A percentile compares a stretch with the other conserved stretches of the same genome.
phyloP scores from a whole-genome alignment of 2,113 vertebrate species.

The Lota lota region DNA sequence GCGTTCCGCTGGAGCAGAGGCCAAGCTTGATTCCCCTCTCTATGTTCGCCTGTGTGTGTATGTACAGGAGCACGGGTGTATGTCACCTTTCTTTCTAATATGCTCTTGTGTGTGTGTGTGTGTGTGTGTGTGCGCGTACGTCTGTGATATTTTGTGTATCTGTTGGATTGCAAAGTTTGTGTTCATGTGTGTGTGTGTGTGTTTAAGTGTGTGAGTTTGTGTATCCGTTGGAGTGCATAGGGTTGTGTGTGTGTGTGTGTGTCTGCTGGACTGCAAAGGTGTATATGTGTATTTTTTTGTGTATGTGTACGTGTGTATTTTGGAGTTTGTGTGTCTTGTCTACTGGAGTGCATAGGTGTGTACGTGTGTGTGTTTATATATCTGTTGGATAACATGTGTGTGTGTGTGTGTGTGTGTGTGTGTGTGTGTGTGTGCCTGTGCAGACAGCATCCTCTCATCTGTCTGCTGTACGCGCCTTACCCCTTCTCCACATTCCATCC shows the following conservation, averaged over 20 bases:
- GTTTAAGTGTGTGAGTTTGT: not conserved
- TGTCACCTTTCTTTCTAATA: not conserved
- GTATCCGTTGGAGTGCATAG: not conserved
- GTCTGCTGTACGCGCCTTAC: conserved; percentile 31
- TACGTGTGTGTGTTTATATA: not conserved
- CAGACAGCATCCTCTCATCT: conserved; percentile 35
- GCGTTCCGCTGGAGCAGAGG: conserved; percentile 50
- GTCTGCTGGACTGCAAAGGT: not conserved
- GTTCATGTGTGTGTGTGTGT: conserved; percentile 2
- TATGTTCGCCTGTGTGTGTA: not conserved
- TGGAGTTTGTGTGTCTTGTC: conserved; percentile 3
- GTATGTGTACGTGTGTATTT: conserved; percentile 1
- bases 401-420: conserved; percentile 12
- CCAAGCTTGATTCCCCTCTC: conserved; percentile 25
- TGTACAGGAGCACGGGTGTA: not conserved
- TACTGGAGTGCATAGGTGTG: not conserved
- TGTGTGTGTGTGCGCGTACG: not conserved
- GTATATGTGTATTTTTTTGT: conserved; percentile 1
- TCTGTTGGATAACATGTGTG: conserved; percentile 10
- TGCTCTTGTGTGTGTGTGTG: not conserved
- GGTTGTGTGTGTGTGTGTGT: not conserved
- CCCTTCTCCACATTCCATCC: conserved; percentile 46
- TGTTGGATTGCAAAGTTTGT: not conserved
- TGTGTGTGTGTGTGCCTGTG: conserved; percentile 18
- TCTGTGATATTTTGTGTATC: too few relatives aligned